Percentiles rank a stretch among this genome's conserved stretches.
phyloP scores from a whole-genome alignment of 2,888 invertebrate genomes.

The Eupithecia vulgata region DNA sequence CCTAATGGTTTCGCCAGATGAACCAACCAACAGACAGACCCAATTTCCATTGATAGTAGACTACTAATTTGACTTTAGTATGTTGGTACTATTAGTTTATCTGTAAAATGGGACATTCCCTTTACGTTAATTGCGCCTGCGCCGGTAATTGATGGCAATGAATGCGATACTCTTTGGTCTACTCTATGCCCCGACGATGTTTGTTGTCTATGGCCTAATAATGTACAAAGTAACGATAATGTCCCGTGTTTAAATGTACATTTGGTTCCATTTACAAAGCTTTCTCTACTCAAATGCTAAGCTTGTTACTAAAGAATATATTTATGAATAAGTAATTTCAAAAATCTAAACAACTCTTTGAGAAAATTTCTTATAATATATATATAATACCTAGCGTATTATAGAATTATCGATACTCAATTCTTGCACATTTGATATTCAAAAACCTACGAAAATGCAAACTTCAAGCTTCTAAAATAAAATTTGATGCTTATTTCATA shows the following conservation, averaged over 20 bases:
- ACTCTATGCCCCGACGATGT: conserved; percentile 20
- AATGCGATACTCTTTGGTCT: conserved; percentile 36
- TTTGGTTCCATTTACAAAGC: conserved; percentile 8
- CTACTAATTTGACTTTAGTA: conserved; percentile 2
- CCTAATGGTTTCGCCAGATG: background rate
- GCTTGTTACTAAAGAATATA: background rate
- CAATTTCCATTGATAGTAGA: background rate
- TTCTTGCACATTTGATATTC: background rate
- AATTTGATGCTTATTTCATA: too few relatives aligned
- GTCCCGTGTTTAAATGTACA: background rate
- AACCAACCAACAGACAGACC: background rate
- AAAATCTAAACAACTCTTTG: background rate
- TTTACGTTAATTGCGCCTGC: conserved; percentile 71
- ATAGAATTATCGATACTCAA: too few relatives aligned
- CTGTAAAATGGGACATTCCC: conserved; percentile 62
- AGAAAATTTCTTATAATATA: too few relatives aligned
- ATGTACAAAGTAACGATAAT: conserved; percentile 18
- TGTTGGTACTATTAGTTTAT: conserved; percentile 39
- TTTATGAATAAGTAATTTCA: background rate
- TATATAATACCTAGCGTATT: too few relatives aligned
- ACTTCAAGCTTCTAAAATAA: background rate
- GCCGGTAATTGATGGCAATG: conserved; percentile 71
- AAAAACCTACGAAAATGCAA: background rate
- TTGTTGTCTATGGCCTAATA: conserved; percentile 12
- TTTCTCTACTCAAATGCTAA: background rate